A percentile compares a stretch with the other conserved stretches of the same genome.
These are phyloP conservation scores for Patagioenas fasciata DNA, from an alignment of 2,113 vertebrate genomes.

Conservation along the genomic window DNA sequence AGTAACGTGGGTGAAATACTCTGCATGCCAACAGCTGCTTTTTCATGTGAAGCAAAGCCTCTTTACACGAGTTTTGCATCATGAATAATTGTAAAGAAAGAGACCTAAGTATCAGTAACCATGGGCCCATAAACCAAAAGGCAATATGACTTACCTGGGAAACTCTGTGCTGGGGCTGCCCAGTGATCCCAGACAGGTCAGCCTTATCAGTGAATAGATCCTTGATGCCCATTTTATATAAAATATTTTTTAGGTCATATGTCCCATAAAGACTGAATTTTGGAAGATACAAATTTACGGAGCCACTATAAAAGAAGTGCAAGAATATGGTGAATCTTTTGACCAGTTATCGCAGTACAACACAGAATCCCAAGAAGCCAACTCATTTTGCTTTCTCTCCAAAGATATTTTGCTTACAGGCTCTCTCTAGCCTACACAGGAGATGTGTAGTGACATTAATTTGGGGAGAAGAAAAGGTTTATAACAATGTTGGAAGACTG, in stretches of 20 bases:
- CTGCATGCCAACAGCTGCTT: background rate
- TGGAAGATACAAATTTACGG: constrained; percentile 72
- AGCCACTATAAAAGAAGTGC: constrained; percentile 50
- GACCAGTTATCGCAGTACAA: background rate
- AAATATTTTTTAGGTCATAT: constrained; percentile 70
- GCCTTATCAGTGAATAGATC: constrained; percentile 79
- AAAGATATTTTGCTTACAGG: background rate
- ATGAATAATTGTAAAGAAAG: background rate
- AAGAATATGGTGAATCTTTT: background rate
- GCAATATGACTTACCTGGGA: constrained; percentile 75
- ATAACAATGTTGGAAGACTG: background rate
- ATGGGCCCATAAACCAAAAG: background rate
- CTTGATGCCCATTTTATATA: constrained; percentile 82
- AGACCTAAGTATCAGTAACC: background rate
- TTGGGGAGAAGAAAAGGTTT: background rate
- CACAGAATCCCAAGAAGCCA: background rate
- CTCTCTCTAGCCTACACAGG: background rate
- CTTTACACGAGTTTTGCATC: background rate
- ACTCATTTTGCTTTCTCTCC: background rate
- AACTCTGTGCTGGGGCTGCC: constrained; percentile 59
- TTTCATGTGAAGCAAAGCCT: background rate
- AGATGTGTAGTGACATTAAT: background rate
- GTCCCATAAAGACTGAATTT: constrained; percentile 84
- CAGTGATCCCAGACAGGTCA: constrained; percentile 83
- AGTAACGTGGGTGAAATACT: background rate